phyloP scores from a whole-genome alignment of 2,797 vertebrate species.

The Setipinna tenuifilis region DNA sequence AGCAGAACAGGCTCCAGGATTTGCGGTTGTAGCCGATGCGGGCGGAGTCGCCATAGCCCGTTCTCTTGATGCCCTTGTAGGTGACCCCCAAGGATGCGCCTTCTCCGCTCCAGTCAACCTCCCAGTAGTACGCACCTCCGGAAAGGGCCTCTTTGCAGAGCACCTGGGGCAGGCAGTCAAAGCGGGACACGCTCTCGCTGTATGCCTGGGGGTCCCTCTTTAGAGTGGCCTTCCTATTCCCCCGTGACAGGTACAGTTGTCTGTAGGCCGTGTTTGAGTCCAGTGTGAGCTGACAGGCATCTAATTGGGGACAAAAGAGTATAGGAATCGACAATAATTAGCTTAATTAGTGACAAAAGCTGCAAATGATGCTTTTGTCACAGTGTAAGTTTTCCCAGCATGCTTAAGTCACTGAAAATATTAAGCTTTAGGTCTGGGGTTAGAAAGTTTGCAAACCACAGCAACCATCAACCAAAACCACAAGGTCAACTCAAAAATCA shows the following conservation, averaged over 20 bases:
- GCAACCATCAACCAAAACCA: background rate
- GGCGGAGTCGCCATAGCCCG: slow-evolving; percentile 75
- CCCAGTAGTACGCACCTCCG: slow-evolving; percentile 78
- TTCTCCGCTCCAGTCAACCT: slow-evolving; percentile 83
- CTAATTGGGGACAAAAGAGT: slow-evolving; percentile 56
- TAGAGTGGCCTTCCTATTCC: slow-evolving; percentile 76
- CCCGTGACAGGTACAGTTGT: slow-evolving; percentile 77
- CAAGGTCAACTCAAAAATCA: background rate
- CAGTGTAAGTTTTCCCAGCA: background rate
- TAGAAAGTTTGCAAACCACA: background rate
- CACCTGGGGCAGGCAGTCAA: slow-evolving; percentile 81
- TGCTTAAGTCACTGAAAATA: slow-evolving; percentile 7
- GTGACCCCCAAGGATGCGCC: slow-evolving; percentile 77
- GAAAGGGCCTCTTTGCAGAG: slow-evolving; percentile 76
- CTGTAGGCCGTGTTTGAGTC: slow-evolving; percentile 79
- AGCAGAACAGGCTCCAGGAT: slow-evolving; percentile 84
- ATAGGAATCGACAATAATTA: background rate
- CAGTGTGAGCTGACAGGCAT: slow-evolving; percentile 76
- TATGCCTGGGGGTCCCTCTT: slow-evolving; percentile 79
- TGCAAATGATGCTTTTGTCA: background rate
- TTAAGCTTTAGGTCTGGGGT: background rate
- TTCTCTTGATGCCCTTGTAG: slow-evolving; percentile 79
- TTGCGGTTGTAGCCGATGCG: slow-evolving; percentile 84
- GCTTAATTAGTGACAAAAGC: background rate
- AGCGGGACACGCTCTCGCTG: slow-evolving; percentile 65